These are phyloP conservation scores for Thalpophila matura DNA, from an alignment of 2,888 invertebrate genomes.

Conservation along the genomic window DNA sequence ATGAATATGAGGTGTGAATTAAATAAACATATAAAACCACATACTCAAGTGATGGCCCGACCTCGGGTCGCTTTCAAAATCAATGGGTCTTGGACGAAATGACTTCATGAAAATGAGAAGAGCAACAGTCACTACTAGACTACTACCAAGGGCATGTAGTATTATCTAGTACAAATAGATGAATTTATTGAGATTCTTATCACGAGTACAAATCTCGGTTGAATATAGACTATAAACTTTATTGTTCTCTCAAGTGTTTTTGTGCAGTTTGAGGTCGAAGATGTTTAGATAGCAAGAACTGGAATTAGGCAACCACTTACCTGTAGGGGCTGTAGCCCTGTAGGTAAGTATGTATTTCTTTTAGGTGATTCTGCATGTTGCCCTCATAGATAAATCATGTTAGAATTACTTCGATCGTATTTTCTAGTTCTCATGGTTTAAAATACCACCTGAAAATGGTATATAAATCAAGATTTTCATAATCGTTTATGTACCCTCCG, in stretches of 20 bases:
- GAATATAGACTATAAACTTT: constrained; percentile 7
- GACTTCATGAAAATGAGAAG: constrained; percentile 38
- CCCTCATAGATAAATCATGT: no score
- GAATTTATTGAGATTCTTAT: constrained; percentile 5
- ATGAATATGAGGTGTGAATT: constrained; percentile 68
- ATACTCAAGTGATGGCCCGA: constrained; percentile 45
- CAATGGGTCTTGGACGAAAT: constrained; percentile 37
- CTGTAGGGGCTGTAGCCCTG: no score
- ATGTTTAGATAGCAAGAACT: constrained; percentile 5
- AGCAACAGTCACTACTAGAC: no score
- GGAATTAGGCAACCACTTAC: no score
- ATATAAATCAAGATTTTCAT: no score
- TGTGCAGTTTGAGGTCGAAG: background rate
- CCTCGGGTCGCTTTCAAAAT: constrained; percentile 63
- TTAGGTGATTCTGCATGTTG: no score
- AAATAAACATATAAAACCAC: constrained; percentile 65
- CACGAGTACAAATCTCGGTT: constrained; percentile 30
- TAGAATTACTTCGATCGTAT: no score
- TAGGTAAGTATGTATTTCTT: no score
- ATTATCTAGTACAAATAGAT: background rate
- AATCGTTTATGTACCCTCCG: no score
- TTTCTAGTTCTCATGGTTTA: no score
- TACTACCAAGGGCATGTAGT: constrained; percentile 5
- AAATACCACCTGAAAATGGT: no score
- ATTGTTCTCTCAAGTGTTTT: constrained; percentile 12